A percentile compares a stretch with the other conserved stretches of the same genome.
phyloP scores from a whole-genome alignment of 2,888 invertebrate species.

The Galeruca laticollis region DNA sequence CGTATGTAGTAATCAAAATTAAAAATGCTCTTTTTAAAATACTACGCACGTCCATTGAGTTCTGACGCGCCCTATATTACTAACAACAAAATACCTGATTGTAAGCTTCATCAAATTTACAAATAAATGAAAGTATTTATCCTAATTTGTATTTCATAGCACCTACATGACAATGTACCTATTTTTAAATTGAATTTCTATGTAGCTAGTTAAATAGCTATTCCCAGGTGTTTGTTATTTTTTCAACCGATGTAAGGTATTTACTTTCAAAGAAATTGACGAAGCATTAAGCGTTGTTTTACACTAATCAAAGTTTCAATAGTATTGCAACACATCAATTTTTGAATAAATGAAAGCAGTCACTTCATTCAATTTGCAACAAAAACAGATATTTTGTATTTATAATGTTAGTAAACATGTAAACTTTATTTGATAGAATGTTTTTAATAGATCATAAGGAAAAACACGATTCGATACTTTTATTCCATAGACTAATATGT shows the following conservation, averaged over 20 bases:
- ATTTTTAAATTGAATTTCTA: not conserved
- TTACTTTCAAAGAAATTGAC: conserved; percentile 16
- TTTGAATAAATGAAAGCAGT: too few species aligned
- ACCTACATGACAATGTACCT: not conserved
- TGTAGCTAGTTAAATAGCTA: not conserved
- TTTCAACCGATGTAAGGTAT: conserved; percentile 7
- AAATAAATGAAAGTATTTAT: conserved; percentile 2
- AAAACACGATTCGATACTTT: too few species aligned
- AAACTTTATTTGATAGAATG: too few species aligned
- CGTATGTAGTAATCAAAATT: not conserved
- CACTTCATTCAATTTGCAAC: too few species aligned
- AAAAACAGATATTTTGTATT: too few species aligned
- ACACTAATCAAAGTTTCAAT: not conserved
- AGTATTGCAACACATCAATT: not conserved
- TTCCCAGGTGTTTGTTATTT: not conserved
- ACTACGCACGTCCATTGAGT: not conserved
- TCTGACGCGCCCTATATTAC: not conserved
- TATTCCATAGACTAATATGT: too few species aligned
- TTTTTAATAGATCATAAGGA: too few species aligned
- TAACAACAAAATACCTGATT: too few species aligned
- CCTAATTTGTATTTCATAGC: conserved; percentile 2
- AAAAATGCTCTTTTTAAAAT: not conserved
- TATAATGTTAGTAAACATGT: too few species aligned
- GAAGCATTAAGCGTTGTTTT: conserved; percentile 14
- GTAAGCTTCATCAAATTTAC: not conserved